phyloP scores from a whole-genome alignment of 1,140 invertebrate species.

The Ditylenchus dipsaci region DNA sequence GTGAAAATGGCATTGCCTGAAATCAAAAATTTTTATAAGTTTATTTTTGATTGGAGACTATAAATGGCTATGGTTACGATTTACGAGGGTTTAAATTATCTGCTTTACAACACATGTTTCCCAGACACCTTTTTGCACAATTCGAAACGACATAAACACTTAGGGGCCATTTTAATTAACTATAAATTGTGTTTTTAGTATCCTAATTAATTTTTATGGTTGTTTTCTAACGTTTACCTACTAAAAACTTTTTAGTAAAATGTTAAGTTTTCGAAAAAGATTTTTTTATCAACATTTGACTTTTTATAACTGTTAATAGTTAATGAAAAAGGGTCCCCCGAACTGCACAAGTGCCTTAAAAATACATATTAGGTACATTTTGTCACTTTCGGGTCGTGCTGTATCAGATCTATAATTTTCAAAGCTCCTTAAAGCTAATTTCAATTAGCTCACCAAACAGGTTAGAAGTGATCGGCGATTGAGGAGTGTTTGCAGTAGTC shows the following conservation, averaged over 20 bases:
- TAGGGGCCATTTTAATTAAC: too few relatives aligned
- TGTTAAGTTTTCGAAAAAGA: too few relatives aligned
- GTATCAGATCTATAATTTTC: not conserved
- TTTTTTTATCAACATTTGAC: too few relatives aligned
- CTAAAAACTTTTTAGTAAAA: too few relatives aligned
- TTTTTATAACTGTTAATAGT: too few relatives aligned
- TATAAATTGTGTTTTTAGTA: too few relatives aligned
- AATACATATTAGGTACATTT: too few relatives aligned
- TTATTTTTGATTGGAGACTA: not conserved
- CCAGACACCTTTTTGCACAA: not conserved
- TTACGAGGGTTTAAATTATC: not conserved
- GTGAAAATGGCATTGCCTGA: not conserved
- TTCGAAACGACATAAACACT: too few relatives aligned
- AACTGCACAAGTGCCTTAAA: not conserved
- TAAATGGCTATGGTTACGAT: not conserved
- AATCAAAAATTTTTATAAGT: not conserved
- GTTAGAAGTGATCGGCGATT: not conserved
- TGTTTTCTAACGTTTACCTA: too few relatives aligned
- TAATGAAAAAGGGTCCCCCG: not conserved
- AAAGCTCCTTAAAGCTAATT: not conserved
- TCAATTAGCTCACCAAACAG: not conserved
- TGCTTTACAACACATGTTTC: not conserved
- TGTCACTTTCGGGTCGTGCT: not conserved
- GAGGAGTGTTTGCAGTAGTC: not conserved
- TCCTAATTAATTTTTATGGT: not conserved